phyloP scores from a whole-genome alignment of 2,888 invertebrate species.

The Danaus chrysippus region DNA sequence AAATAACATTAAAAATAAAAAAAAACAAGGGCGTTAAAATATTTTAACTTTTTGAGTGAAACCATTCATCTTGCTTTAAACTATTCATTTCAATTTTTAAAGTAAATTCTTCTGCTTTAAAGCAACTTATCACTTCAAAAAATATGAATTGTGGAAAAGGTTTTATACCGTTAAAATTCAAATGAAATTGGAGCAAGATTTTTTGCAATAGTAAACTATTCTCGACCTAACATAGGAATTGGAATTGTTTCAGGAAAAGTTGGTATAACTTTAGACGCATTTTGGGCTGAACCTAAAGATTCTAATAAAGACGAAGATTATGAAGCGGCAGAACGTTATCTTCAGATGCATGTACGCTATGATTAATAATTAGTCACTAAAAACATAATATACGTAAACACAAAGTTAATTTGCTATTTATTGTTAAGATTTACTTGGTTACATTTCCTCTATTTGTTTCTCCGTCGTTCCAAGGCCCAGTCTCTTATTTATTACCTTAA shows the following conservation, averaged over 20 bases:
- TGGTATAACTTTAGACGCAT: conserved; percentile 77
- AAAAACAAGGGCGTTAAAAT: not conserved
- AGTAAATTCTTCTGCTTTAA: not conserved
- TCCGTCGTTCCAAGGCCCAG: too few relatives aligned
- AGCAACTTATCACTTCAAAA: not conserved
- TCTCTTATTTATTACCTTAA: too few relatives aligned
- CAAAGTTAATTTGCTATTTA: too few relatives aligned
- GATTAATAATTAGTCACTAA: conserved; percentile 1
- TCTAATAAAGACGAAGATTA: conserved; percentile 61
- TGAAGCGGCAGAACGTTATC: conserved; percentile 74
- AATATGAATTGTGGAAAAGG: conserved; percentile 3
- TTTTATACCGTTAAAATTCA: not conserved
- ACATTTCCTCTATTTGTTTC: too few relatives aligned
- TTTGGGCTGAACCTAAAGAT: conserved; percentile 77
- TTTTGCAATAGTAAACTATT: conserved; percentile 1
- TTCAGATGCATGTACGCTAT: conserved; percentile 76
- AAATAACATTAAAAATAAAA: not conserved
- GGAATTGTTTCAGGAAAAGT: conserved; percentile 70
- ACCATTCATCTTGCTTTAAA: conserved; percentile 14
- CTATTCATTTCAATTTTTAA: not conserved
- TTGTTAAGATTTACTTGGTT: too few relatives aligned
- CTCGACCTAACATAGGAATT: not conserved
- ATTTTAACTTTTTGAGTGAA: conserved; percentile 10
- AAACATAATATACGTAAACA: not conserved
- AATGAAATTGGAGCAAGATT: not conserved